phyloP scores from a whole-genome alignment of 2,888 invertebrate species.

The Drosophila infuscata region DNA sequence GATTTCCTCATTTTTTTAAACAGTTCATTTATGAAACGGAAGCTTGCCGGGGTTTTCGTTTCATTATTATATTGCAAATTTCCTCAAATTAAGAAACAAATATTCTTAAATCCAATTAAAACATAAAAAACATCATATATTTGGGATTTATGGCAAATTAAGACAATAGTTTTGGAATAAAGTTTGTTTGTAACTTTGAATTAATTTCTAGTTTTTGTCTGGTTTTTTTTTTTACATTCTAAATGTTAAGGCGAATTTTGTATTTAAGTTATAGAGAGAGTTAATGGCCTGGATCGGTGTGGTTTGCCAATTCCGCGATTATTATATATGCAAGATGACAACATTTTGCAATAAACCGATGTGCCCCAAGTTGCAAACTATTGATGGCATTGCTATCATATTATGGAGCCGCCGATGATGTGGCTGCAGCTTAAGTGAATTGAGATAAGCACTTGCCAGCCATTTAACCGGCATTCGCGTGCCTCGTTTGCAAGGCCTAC shows the following conservation, averaged over 20 bases:
- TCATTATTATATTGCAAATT: background rate
- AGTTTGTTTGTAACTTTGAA: background rate
- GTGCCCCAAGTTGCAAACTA: constrained; percentile 42
- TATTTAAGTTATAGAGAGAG: background rate
- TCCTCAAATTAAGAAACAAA: background rate
- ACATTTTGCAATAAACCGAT: constrained; percentile 15
- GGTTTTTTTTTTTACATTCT: background rate
- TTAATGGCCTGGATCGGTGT: constrained; percentile 53
- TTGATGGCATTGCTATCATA: constrained; percentile 57
- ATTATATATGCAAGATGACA: background rate
- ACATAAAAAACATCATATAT: background rate
- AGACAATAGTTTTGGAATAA: background rate
- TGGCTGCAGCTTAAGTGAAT: constrained; percentile 40
- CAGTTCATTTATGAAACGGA: background rate
- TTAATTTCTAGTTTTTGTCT: background rate
- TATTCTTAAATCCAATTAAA: background rate
- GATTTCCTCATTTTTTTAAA: background rate
- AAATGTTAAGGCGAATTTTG: background rate
- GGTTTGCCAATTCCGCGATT: background rate
- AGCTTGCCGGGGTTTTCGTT: background rate
- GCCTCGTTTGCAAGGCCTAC: constrained; percentile 34
- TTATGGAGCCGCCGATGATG: constrained; percentile 24
- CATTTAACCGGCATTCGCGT: constrained; percentile 41
- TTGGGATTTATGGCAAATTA: background rate
- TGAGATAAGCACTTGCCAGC: constrained; percentile 69